Evolutionary conservation across 2,797 vertebrate genomes (phyloP), one percentile per base, ranked within the genome.

Genomic region (Borostomias antarcticus): DNA sequence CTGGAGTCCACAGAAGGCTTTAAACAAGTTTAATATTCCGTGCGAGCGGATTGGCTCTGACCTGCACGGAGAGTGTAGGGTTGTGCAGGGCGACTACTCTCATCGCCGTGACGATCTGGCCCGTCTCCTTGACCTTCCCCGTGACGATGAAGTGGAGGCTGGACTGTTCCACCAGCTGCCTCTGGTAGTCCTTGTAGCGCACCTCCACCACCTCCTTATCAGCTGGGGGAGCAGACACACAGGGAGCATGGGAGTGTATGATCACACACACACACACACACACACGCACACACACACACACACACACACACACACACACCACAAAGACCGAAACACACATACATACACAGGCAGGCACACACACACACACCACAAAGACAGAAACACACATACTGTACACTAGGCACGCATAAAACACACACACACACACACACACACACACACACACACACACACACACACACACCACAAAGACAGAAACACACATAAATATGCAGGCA

Each of bases 131-230:
- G 73, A 98, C 87, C 23, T 94, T 95, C 0, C 95, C 95, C 0
- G 95, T 98, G 62, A 91, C 87, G 3, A 98, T 96, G 85, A 99
- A 96, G 81, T 98, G 89, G 43, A 98, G 92, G 77, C 93, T 94
- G 2, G 93, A 93, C 87, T 99, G 97, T 59, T 98, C 97, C 84
- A 98, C 89, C 81, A 98, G 89, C 23, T 93, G 84, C 32, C 58
- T 86, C 91, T 96, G 89, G 88, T 99, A 99, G 58, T 89, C 88
- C 0, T 83, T 83, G 0, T 93, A 84, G 66, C 81, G 82, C 37
- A 99, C 81, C 25, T 48, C 2, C 54, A 97, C 77, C 13, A 87
- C 73, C 2, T 93, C 89, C 64, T 80, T 83, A 21, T 76, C 88
- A 72, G 78, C 96, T 95, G 79, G 7, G 10, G 17, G 19, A 29